phyloP scores from a whole-genome alignment of 2,113 vertebrate species.

The Sus scrofa region T2T-Sscrofa CM000828.6:55726001-55726500 shows the following conservation, averaged over 20 bases:
- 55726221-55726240: background rate
- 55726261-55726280: background rate
- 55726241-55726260: background rate
- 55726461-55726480: too few species aligned
- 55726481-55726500: too few species aligned
- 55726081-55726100: background rate
- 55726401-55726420: too few species aligned
- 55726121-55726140: rapidly evolving
- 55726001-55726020: background rate
- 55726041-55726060: background rate
- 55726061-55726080: background rate
- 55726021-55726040: background rate
- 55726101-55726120: background rate
- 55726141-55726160: background rate
- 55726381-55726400: too few species aligned
- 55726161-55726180: background rate
- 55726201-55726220: background rate
- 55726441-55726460: too few species aligned
- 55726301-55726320: background rate
- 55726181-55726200: background rate
- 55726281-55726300: background rate
- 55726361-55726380: background rate
- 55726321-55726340: constrained; percentile 6
- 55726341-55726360: background rate
- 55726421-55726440: too few species aligned